Evolutionary conservation across 1,140 invertebrate genomes (phyloP), one percentile per base, ranked within the genome.

Genomic region (Camponotus vicinus): DNA sequence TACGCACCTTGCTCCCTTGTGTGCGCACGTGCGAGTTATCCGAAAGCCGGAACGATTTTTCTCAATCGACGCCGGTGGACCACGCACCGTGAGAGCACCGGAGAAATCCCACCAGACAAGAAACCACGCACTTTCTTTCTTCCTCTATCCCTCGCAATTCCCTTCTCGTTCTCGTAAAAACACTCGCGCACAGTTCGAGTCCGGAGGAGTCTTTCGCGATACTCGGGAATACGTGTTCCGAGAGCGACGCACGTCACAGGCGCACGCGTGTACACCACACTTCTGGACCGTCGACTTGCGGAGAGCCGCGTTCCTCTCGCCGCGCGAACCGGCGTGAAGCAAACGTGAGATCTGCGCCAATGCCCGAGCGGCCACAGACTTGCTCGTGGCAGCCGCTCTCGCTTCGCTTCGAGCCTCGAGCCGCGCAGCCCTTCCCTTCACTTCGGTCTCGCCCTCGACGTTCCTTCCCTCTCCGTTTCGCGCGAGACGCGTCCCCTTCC

Each of bases 301-400:
- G 55, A 49, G 79, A 75, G 11, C 34, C 64, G 40, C 69, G 79
- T 82, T 55, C 34, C 69, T 45, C 69, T 71, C 79, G 9, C 18
- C 52, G 55, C 55, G 79, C 45, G 67, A 82, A 61, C 61, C 67
- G 55, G 76, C 83, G 83, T 73, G 27, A 89, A 82, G 55, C 40
- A 15, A 86, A 59, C 76, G 15, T 57, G 76, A 86, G 37, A 73
- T 82, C 84, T 86, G 88, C 84, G 63, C 42, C 75, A 85, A 89
- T 89, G 86, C 86, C 45, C 71, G 61, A 88, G 52, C 82, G 69
- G 61, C 88, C 67, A 70, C 76, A 42, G 75, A 89, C 67, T 82
- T 49, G 67, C 79, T 55, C 37, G 40, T 21, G 21, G 13, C 21
- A n/a, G 27, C 45, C 42, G 69, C 42, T 71, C 52, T 7, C 49